Evolutionary conservation across 2,113 vertebrate species (phyloP), one percentile per base, ranked within the genome.

Genomic region (Delphinapterus leucas): DNA sequence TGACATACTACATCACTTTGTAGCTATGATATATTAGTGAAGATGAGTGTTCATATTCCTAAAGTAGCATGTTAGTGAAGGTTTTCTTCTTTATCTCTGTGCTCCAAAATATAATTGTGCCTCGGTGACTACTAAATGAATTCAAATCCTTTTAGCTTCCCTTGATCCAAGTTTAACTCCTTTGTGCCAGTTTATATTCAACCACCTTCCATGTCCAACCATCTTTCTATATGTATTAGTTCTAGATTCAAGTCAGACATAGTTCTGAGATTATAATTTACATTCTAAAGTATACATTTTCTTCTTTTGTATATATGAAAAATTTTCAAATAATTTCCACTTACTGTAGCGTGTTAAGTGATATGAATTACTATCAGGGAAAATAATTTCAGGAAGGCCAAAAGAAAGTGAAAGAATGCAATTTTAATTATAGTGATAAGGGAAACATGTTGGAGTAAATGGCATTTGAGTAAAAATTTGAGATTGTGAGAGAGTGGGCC

Each of bases 391-490:
- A 36, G 28, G 26, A 87, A 92, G 5, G 6, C 9, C 3, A 70
- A 83, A 86, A 89, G 23, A 38, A 58, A 63, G 15, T 68, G 33
- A 65, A 33, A 9, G 2, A 10, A 21, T 68, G 6, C 4, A 25
- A 70, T 87, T 89, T 91, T 58, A 93, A 88, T 80, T 76, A 84
- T 1, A 60, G 41, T 38, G 33, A 47, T 67, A 74, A 83, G 8
- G 8, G 23, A 36, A 53, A 58, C 83, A 80, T 83, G 8, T 92
- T 84, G 8, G 8, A 82, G n/a, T 81, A 87, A 82, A 31, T 74
- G 55, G 13, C 10, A 87, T 96, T 86, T 96, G 26, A 85, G 13
- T 94, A 85, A 93, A 88, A 97, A 47, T 33, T 26, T 79, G n/a
- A 79, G 63, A 68, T 26, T 88, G 21, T 74, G 20, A 92, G n/a